These are phyloP conservation scores for Xyliphius kryptos DNA, from an alignment of 2,113 vertebrate genomes.

Conservation along the genomic window DNA sequence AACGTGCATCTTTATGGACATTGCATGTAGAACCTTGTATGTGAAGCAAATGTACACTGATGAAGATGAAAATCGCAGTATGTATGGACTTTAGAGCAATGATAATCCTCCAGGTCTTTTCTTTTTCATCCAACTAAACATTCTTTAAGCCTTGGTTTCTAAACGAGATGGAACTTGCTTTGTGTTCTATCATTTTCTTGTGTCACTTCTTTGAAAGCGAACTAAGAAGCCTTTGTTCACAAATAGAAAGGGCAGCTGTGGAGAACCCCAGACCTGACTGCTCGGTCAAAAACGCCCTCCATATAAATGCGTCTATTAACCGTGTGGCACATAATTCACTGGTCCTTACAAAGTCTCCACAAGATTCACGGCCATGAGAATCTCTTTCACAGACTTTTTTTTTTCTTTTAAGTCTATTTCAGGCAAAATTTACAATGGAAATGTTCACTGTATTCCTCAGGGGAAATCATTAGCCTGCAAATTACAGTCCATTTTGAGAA, in stretches of 20 bases:
- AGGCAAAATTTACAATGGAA: too few species aligned
- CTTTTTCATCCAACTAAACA: too few species aligned
- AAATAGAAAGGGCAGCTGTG: constrained; percentile 7
- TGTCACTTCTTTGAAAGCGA: background rate
- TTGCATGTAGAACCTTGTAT: too few species aligned
- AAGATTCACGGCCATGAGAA: constrained; percentile 18
- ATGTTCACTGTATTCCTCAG: too few species aligned
- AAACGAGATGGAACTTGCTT: background rate
- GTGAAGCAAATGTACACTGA: background rate
- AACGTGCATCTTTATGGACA: too few species aligned
- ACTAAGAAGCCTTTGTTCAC: constrained; percentile 16
- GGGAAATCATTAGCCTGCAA: too few species aligned
- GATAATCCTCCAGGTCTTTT: too few species aligned
- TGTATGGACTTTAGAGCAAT: too few species aligned
- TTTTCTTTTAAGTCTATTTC: background rate
- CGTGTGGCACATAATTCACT: background rate
- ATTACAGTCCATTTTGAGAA: too few species aligned
- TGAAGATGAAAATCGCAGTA: too few species aligned
- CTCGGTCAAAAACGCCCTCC: constrained; percentile 5
- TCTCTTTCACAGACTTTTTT: background rate
- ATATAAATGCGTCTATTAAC: constrained; percentile 14
- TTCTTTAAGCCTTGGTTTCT: background rate
- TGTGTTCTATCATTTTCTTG: background rate
- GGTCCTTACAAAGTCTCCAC: background rate
- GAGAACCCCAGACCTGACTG: background rate